phyloP scores from a whole-genome alignment of 2,797 vertebrate genomes.

The Lagorchestes hirsutus region DNA sequence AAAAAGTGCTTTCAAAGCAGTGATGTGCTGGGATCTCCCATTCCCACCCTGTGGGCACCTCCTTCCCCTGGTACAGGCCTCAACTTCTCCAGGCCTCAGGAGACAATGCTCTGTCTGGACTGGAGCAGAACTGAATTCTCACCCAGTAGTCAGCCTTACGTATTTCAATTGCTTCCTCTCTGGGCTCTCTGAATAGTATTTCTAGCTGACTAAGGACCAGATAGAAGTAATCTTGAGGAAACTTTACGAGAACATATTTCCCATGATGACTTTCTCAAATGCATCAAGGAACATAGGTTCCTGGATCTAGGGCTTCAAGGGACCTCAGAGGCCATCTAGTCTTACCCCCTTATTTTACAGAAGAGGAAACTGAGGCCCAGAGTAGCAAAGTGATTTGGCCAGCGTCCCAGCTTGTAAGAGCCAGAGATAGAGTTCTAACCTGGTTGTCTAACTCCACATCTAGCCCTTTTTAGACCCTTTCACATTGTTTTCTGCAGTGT shows the following conservation, averaged over 20 bases:
- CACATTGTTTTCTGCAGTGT: not conserved
- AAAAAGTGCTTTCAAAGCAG: not conserved
- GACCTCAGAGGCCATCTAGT: not conserved
- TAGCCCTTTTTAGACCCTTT: not conserved
- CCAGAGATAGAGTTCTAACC: not conserved
- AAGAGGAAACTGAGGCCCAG: not conserved
- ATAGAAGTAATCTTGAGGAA: slow-evolving; percentile 74
- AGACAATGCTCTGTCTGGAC: fast-evolving
- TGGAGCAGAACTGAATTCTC: not conserved
- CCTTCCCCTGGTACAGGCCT: not conserved
- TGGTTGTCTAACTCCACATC: not conserved
- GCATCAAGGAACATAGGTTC: slow-evolving; percentile 21
- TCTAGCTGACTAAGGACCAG: not conserved
- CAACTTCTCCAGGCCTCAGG: not conserved
- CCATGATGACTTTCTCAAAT: slow-evolving; percentile 58
- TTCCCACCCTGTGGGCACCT: not conserved
- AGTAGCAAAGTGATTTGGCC: not conserved
- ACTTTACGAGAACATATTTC: slow-evolving; percentile 58
- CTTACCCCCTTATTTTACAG: not conserved
- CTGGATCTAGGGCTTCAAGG: not conserved
- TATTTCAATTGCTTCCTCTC: not conserved
- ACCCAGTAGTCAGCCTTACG: not conserved
- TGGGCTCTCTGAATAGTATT: not conserved
- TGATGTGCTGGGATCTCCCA: not conserved
- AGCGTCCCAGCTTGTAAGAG: not conserved